Evolutionary conservation across 2,888 invertebrate genomes (phyloP), one percentile per base, ranked within the genome.

Genomic region (Polydrusus cervinus): DNA sequence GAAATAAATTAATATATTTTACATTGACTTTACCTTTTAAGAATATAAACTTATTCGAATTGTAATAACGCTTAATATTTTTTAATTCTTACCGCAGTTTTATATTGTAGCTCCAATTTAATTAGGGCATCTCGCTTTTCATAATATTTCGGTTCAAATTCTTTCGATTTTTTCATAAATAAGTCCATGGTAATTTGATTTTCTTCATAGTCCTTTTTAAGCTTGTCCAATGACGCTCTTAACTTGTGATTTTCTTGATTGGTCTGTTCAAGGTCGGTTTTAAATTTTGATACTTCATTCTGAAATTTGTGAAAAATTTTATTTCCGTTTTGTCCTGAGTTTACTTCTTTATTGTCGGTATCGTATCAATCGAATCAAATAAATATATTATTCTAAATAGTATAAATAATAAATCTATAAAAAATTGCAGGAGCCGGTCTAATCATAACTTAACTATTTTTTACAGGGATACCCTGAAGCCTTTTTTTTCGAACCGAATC

Each of bases 271-370:
- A 82, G 71, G 40, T 82, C 81, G 7, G 43, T 60, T 62, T 75
- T 78, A 18, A 82, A 68, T 65, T 81, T 79, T 8, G 70, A 71
- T n/a, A 80, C 81, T 77, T 82, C 80, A 43, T 78, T 79, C 82
- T 82, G 66, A n/a, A 68, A 60, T 34, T 55, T 7, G 34, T 34
- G 8, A 10, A 16, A 47, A n/a, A 8, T 47, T 47, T 47, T 16
- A 47, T 1, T 8, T n/a, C 1, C 16, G 47, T 47, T 16, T 8
- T 43, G 9, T 6, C 3, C 6, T 25, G 25, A 25, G 25, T 25
- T 25, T 5, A 25, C 25, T 25, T 25, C 1, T n/a, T 25, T 5
- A 25, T 5, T 25, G 25, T 25, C 25, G 25, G 25, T 25, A 25
- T 25, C 25, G 5, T 5, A 25, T 25, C 5, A 5, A 25, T 25